Evolutionary conservation across 2,888 invertebrate genomes (phyloP).

Genomic region (Amphipyra tragopoginis): DNA sequence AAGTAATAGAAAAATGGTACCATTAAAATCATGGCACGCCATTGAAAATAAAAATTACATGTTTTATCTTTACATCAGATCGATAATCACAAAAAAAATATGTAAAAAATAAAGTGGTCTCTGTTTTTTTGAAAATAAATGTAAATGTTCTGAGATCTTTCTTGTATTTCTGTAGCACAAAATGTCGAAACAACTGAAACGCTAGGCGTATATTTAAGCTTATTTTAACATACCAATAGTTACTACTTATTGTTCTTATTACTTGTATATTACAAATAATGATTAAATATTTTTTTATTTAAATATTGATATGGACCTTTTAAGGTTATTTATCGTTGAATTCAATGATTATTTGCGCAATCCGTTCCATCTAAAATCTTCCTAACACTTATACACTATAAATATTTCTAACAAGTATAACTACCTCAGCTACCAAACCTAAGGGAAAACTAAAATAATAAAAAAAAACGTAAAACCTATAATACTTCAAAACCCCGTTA

Average conservation of each 20-base stretch:
- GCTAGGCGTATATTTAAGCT: conserved; percentile 78
- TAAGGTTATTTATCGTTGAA: conserved; percentile 86
- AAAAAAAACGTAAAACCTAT: conserved; percentile 79
- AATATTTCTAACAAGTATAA: conserved; percentile 79
- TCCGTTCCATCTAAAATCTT: conserved; percentile 74
- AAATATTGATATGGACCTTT: conserved; percentile 90
- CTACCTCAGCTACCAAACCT: conserved; percentile 77
- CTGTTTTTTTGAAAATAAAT: conserved; percentile 53
- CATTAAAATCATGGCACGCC: conserved; percentile 62
- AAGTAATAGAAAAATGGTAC: conserved; percentile 55
- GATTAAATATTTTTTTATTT: conserved; percentile 84
- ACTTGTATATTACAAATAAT: conserved; percentile 82
- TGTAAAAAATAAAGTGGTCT: conserved; percentile 55
- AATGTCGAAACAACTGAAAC: conserved; percentile 71
- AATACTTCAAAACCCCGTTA: conserved; percentile 88
- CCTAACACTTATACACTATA: conserved; percentile 67
- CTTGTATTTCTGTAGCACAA: conserved; percentile 39
- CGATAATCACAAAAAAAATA: conserved; percentile 65
- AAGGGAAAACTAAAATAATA: conserved; percentile 64
- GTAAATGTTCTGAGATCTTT: conserved; percentile 54
- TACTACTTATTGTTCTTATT: conserved; percentile 88
- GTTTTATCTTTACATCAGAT: conserved; percentile 66
- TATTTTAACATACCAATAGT: conserved; percentile 77
- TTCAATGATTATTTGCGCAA: conserved; percentile 72
- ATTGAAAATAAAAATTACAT: conserved; percentile 57